Percentiles rank a stretch among this genome's conserved stretches.
Conservation (phyloP, 37 sponge, comb jelly and placozoan species). For the Ephydatia muelleri region DNA sequence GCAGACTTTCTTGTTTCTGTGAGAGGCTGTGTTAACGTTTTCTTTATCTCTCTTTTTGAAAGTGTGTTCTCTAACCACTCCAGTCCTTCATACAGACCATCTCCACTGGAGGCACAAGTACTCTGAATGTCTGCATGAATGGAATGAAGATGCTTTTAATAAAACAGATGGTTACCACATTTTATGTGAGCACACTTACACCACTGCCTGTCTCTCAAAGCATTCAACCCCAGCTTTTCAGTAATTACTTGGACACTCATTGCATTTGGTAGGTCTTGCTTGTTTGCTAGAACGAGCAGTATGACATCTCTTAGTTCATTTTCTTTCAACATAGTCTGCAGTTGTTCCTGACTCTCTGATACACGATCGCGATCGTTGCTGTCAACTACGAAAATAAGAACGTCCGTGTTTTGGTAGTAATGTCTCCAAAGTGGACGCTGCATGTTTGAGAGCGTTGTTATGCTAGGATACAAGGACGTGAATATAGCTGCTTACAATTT, state of each 20-base stretch:
- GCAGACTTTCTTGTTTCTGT: no score
- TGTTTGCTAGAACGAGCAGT: slow-evolving; percentile 89
- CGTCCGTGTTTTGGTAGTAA: slow-evolving; percentile 84
- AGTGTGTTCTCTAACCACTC: no score
- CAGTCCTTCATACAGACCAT: no score
- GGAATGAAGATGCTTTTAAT: background rate
- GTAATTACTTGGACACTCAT: slow-evolving; percentile 58
- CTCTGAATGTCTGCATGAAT: slow-evolving; percentile 55
- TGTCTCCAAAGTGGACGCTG: slow-evolving; percentile 87
- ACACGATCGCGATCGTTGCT: slow-evolving; percentile 88
- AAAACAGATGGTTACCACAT: background rate
- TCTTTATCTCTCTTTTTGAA: no score
- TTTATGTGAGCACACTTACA: slow-evolving; percentile 42
- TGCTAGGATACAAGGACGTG: no score
- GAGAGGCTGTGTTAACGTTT: no score
- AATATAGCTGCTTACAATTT: background rate
- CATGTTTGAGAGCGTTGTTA: background rate
- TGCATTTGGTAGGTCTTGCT: slow-evolving; percentile 94
- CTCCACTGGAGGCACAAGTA: slow-evolving; percentile 65
- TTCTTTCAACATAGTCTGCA: slow-evolving; percentile 53
- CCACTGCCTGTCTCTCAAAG: slow-evolving; percentile 52
- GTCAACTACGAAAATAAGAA: slow-evolving; percentile 85
- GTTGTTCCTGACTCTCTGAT: slow-evolving; percentile 58
- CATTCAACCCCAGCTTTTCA: slow-evolving; percentile 60
- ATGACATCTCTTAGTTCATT: slow-evolving; percentile 51